These are phyloP conservation scores for Cataglyphis hispanica DNA, from an alignment of 1,140 invertebrate species.

Conservation along the genomic window DNA sequence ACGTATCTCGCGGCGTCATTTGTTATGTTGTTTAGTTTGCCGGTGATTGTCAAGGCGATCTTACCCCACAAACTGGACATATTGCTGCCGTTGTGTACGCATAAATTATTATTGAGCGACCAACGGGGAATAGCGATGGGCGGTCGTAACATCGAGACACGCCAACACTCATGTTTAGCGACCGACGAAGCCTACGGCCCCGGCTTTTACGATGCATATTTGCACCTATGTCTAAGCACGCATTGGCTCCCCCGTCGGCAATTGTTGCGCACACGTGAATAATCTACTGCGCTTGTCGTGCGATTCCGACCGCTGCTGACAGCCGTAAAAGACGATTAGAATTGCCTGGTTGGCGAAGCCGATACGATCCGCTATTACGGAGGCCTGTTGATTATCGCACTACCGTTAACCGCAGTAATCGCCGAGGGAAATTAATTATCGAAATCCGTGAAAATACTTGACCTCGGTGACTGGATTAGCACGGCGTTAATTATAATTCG, in stretches of 20 bases:
- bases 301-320: constrained; percentile 32
- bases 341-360: constrained; percentile 35
- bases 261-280: constrained; percentile 49
- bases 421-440: constrained; percentile 54
- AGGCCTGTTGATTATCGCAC: constrained; percentile 48
- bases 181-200: constrained; percentile 29
- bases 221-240: constrained; percentile 42
- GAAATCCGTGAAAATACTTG: constrained; percentile 34
- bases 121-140: constrained; percentile 79
- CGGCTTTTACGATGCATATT: constrained; percentile 53
- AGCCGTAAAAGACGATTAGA: constrained; percentile 59
- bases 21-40: constrained; percentile 3
- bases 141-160: constrained; percentile 75
- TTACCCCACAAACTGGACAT: constrained; percentile 47
- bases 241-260: constrained; percentile 42
- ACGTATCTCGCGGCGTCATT: constrained; percentile 15
- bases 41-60: constrained; percentile 58
- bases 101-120: constrained; percentile 79
- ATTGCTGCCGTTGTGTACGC: constrained; percentile 34
- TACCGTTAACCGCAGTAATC: constrained; percentile 11
- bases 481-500: neutral
- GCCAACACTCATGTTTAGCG: constrained; percentile 77
- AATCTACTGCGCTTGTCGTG: constrained; percentile 36
- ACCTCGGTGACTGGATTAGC: constrained; percentile 6
- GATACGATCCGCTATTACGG: constrained; percentile 51